Percentiles rank a stretch among this genome's conserved stretches.
Evolutionary conservation across 2,888 invertebrate species (phyloP).

Genomic region (Xanthia icteritia): DNA sequence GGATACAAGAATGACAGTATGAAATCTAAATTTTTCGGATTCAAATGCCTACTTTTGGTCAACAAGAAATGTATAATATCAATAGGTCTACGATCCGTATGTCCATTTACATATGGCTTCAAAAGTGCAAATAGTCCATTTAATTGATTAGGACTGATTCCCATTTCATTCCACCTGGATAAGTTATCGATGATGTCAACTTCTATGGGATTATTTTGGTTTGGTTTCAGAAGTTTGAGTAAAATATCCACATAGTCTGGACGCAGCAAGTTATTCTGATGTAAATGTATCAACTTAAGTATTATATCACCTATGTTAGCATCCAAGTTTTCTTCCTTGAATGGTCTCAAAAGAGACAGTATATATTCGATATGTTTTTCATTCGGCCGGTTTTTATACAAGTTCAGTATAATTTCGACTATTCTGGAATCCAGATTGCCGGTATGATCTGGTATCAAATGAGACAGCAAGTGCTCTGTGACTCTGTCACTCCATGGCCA

Average conservation of each 20-base stretch:
- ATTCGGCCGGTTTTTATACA: constrained; percentile 23
- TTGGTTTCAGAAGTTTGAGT: constrained; percentile 35
- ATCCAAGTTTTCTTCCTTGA: constrained; percentile 28
- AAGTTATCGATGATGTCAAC: constrained; percentile 26
- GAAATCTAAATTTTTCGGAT: constrained; percentile 23
- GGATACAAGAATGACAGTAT: constrained; percentile 53
- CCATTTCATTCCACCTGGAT: constrained; percentile 43
- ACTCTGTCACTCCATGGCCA: constrained; percentile 37
- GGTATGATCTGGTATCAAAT: constrained; percentile 39
- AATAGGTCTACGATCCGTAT: constrained; percentile 38
- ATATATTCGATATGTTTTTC: constrained; percentile 38
- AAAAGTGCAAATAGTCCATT: constrained; percentile 47
- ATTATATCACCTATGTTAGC: constrained; percentile 20
- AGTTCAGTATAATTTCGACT: constrained; percentile 41
- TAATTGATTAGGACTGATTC: constrained; percentile 36
- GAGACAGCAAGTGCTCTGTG: constrained; percentile 33
- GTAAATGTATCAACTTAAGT: constrained; percentile 35
- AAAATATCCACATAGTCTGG: constrained; percentile 43
- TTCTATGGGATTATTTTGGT: constrained; percentile 14
- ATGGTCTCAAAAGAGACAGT: constrained; percentile 47
- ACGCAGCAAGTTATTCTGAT: constrained; percentile 30
- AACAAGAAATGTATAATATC: constrained; percentile 53
- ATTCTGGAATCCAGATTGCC: constrained; percentile 48
- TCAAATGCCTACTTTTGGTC: constrained; percentile 15
- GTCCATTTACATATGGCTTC: constrained; percentile 31